Conservation (phyloP, 2,888 invertebrate genomes). For the Sturmia bella region DNA sequence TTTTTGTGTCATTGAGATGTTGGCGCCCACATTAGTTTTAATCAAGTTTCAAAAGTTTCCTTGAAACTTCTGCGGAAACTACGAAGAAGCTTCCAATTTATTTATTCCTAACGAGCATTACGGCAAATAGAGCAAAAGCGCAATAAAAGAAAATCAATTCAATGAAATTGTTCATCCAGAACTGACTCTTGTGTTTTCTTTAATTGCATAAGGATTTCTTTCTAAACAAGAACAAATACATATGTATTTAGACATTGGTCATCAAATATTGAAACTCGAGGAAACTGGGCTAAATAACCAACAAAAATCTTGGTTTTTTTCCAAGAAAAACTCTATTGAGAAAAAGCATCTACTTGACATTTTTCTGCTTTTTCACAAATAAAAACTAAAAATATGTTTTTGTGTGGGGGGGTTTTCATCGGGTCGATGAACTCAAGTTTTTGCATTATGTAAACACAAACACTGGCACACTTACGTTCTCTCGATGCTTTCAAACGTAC, state of each 20-base stretch:
- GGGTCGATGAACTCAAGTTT: slow-evolving; percentile 40
- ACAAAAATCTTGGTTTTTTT: no score
- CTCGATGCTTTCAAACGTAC: neutral
- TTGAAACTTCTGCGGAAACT: no score
- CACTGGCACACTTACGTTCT: neutral
- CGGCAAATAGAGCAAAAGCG: neutral
- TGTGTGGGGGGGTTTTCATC: neutral
- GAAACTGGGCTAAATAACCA: slow-evolving; percentile 30
- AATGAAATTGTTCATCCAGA: slow-evolving; percentile 13
- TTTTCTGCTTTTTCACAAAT: neutral
- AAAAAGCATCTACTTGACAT: slow-evolving; percentile 43
- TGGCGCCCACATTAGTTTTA: no score
- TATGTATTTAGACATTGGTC: slow-evolving; percentile 41
- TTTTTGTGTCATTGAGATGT: no score
- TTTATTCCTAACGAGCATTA: neutral
- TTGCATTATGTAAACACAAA: slow-evolving; percentile 16
- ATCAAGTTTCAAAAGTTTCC: no score
- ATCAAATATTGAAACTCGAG: slow-evolving; percentile 25
- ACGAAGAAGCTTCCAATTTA: no score
- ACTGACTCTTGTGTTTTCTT: neutral
- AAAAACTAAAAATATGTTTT: slow-evolving; percentile 9
- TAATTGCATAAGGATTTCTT: slow-evolving; percentile 6
- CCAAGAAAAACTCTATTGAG: neutral
- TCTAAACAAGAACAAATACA: slow-evolving; percentile 16
- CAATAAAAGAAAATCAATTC: slow-evolving; percentile 6